Evolutionary conservation across 1,140 invertebrate genomes (phyloP), one percentile per base, ranked within the genome.

Genomic region (Drosophila jambulina): DNA sequence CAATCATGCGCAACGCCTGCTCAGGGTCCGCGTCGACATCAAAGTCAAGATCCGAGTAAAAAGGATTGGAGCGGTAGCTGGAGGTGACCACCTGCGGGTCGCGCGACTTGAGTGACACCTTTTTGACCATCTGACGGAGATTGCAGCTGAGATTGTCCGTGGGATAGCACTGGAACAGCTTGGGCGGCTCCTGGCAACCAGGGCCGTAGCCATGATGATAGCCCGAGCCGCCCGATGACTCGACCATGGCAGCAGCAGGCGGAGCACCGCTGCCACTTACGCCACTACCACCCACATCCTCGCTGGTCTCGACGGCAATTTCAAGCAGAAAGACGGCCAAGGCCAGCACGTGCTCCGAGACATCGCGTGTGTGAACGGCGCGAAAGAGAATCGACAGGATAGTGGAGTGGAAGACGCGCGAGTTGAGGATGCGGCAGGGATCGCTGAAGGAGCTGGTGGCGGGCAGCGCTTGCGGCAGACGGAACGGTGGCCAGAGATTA

Each of bases 241-340:
- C 92, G 17, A 92, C 83, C 42, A 92, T 79, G 8, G 87, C 85
- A 0, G 88, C 87, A 4, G 25, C 57, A 2, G 21, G 53, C 10
- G 32, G 45, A 10, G 8, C 29, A 13, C 67, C n/a, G 45, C 59
- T 23, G 46, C 23, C 32, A 1, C 43, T 62, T 19, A 38, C 34
- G 4, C 63, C 49, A 1, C 38, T 62, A 23, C 40, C 65, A n/a
- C 86, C 91, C 36, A 94, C 93, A 71, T 95, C 91, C 62, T 95
- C 94, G 64, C 94, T 95, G 61, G 95, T 95, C 87, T 96, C 94
- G 21, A 98, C 94, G 27, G 97, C 95, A 93, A 98, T 95, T 93
- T 98, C 97, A 29, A 99, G 93, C 45, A 99, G 94, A 93, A 98
- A 98, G 34, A 99, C 94, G 57, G 96, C 94, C 29, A 99, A 92